A percentile compares a stretch with the other conserved stretches of the same genome.
phyloP scores from a whole-genome alignment of 2,888 invertebrate genomes.

The Chrysolina oricalcia region DNA sequence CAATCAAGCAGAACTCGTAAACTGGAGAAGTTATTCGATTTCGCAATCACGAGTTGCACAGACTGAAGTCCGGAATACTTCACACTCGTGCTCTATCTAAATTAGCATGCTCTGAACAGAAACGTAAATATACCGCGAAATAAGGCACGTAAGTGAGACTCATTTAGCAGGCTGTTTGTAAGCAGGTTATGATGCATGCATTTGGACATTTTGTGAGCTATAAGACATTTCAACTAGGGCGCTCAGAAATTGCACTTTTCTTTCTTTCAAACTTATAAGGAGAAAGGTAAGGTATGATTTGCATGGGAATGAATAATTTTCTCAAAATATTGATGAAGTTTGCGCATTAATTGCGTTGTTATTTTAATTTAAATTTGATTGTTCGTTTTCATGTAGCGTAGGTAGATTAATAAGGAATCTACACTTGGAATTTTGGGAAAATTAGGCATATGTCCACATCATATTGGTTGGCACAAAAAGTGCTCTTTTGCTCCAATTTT shows the following conservation, averaged over 20 bases:
- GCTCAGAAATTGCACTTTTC: background rate
- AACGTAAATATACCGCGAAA: conserved; percentile 32
- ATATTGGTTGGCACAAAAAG: no score
- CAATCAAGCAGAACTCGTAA: conserved; percentile 34
- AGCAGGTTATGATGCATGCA: conserved; percentile 20
- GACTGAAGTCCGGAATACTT: conserved; percentile 24
- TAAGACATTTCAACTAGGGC: background rate
- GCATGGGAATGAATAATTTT: no score
- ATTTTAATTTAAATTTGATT: no score
- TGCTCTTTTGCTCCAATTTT: no score
- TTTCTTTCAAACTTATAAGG: no score
- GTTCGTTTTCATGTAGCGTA: no score
- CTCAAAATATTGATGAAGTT: no score
- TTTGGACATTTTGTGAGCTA: conserved; percentile 27
- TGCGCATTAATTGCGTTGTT: no score
- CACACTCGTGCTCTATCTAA: conserved; percentile 29
- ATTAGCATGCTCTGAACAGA: conserved; percentile 29
- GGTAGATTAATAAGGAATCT: no score
- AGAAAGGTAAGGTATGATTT: no score
- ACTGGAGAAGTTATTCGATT: conserved; percentile 33
- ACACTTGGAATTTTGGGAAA: no score
- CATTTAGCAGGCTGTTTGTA: conserved; percentile 33
- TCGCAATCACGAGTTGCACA: conserved; percentile 28
- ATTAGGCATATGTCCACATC: no score
- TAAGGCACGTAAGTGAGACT: conserved; percentile 31